These are phyloP conservation scores for Ceyx melanurus DNA, from an alignment of 2,113 vertebrate species.

Conservation along the genomic window DNA sequence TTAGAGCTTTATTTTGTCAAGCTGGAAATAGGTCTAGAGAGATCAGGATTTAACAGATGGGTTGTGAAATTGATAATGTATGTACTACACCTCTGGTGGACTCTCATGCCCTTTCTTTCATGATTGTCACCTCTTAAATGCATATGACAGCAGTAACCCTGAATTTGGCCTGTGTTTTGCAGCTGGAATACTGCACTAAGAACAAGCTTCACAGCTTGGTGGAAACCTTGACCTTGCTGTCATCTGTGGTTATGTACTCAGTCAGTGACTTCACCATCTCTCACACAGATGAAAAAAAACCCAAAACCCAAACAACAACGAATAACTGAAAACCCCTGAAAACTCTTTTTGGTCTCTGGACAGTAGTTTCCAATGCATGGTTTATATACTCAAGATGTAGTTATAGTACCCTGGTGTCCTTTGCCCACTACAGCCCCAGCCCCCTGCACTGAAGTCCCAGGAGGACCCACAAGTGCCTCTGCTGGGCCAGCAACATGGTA, in stretches of 20 bases:
- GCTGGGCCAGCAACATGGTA: not conserved
- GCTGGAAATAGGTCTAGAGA: not conserved
- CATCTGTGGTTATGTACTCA: not conserved
- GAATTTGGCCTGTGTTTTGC: slow-evolving; percentile 10
- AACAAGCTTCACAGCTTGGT: slow-evolving; percentile 29
- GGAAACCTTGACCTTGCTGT: not conserved
- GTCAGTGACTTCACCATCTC: not conserved
- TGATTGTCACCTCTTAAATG: slow-evolving; percentile 29
- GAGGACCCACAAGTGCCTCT: not conserved
- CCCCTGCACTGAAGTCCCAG: not conserved
- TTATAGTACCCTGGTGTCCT: fast-evolving
- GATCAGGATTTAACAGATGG: slow-evolving; percentile 10
- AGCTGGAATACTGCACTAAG: slow-evolving; percentile 33
- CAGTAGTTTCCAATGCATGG: not conserved
- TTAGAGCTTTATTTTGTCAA: not conserved
- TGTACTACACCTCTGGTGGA: not conserved
- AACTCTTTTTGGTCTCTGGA: not conserved
- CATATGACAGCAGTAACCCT: slow-evolving; percentile 26
- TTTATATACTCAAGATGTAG: fast-evolving
- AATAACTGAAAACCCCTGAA: not conserved
- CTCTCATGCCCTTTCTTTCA: slow-evolving; percentile 5
- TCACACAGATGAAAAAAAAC: not conserved
- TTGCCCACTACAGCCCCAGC: not conserved
- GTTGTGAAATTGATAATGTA: slow-evolving; percentile 19
- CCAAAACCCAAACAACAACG: not conserved